Percentiles rank a stretch among this genome's conserved stretches.
phyloP scores from a whole-genome alignment of 2,888 invertebrate genomes.

The Branchellion lobata region DNA sequence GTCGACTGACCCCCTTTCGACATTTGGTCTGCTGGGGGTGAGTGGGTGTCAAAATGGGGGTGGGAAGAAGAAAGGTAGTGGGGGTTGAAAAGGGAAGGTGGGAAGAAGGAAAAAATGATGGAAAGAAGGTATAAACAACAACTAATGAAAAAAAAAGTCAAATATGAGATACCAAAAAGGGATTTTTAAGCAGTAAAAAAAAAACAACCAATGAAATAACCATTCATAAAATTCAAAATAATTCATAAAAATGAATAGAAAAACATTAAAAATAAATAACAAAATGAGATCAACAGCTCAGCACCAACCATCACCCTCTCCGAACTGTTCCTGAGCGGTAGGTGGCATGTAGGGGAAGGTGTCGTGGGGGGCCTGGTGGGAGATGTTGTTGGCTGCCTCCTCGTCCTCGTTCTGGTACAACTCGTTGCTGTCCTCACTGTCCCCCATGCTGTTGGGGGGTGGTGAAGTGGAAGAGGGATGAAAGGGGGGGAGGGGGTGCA shows the following conservation, averaged over 20 bases:
- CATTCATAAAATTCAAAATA: neutral
- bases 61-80: no score
- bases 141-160: neutral
- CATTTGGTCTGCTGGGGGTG: constrained; percentile 18
- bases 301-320: constrained; percentile 30
- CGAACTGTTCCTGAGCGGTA: constrained; percentile 20
- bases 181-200: neutral
- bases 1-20: constrained; percentile 23
- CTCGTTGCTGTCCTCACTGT: constrained; percentile 37
- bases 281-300: no score
- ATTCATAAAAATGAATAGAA: neutral
- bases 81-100: neutral
- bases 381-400: constrained; percentile 40
- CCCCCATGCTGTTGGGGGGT: constrained; percentile 15
- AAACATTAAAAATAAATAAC: no score
- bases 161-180: neutral
- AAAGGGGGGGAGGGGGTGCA: neutral
- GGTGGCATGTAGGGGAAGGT: constrained; percentile 22
- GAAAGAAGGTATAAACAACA: no score
- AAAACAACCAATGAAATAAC: neutral
- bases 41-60: neutral
- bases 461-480: neutral
- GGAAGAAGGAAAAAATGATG: no score
- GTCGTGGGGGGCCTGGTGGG: neutral
- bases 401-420: constrained; percentile 40